phyloP scores from a whole-genome alignment of 2,888 invertebrate species.

The Tinea trinotella region DNA sequence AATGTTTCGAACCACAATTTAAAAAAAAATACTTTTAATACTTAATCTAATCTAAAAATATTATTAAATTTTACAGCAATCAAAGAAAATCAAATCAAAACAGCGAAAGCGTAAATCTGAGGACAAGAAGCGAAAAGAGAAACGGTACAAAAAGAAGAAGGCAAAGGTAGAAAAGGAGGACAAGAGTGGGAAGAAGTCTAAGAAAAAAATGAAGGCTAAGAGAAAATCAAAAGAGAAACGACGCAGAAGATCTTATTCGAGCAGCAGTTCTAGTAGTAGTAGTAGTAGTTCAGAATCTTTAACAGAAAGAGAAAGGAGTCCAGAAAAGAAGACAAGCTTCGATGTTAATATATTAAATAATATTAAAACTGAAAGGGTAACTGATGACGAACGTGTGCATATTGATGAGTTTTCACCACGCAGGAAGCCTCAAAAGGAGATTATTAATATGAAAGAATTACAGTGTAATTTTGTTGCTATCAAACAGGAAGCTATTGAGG shows the following conservation, averaged over 20 bases:
- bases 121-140: slow-evolving; percentile 41
- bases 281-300: slow-evolving; percentile 33
- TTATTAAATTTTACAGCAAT: slow-evolving; percentile 14
- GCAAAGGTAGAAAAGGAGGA: slow-evolving; percentile 32
- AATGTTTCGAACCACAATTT: too few relatives aligned
- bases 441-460: slow-evolving; percentile 59
- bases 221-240: slow-evolving; percentile 47
- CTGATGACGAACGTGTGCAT: slow-evolving; percentile 47
- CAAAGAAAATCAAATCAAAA: slow-evolving; percentile 31
- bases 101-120: slow-evolving; percentile 23
- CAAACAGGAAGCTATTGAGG: slow-evolving; percentile 43
- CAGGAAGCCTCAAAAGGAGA: slow-evolving; percentile 35
- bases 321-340: slow-evolving; percentile 29
- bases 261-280: slow-evolving; percentile 36
- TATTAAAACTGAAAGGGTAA: slow-evolving; percentile 55
- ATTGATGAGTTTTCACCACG: slow-evolving; percentile 42
- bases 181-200: slow-evolving; percentile 33
- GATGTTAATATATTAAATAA: slow-evolving; percentile 58
- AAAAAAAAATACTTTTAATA: too few relatives aligned
- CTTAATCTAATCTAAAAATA: too few relatives aligned
- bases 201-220: slow-evolving; percentile 27
- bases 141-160: slow-evolving; percentile 36
- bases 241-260: slow-evolving; percentile 45
- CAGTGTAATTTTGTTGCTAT: slow-evolving; percentile 61
- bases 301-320: slow-evolving; percentile 26